These are phyloP conservation scores for Philaethria dido DNA, from an alignment of 2,888 invertebrate genomes.

Conservation along the genomic window DNA sequence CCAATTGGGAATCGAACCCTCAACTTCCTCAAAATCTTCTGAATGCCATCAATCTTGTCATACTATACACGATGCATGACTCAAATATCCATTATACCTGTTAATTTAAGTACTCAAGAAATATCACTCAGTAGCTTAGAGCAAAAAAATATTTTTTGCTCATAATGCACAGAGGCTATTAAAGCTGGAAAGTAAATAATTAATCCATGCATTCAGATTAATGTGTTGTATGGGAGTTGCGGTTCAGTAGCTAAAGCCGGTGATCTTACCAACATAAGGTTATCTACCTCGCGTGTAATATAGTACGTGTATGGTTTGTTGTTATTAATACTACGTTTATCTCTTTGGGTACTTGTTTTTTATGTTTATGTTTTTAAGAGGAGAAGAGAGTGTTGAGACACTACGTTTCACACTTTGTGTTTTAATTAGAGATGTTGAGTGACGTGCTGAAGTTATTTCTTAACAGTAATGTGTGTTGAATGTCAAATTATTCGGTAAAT, in stretches of 20 bases:
- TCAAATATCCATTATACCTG: neutral
- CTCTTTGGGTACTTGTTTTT: neutral
- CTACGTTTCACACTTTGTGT: too few relatives aligned
- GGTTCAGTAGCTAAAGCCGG: constrained; percentile 34
- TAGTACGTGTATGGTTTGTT: constrained; percentile 5
- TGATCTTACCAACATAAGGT: constrained; percentile 26
- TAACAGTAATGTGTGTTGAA: too few relatives aligned
- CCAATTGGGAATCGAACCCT: too few relatives aligned
- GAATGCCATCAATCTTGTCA: neutral
- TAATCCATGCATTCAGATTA: constrained; percentile 32
- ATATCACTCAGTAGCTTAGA: neutral
- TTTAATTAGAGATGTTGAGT: too few relatives aligned
- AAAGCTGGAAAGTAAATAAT: constrained; percentile 29
- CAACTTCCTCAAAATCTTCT: neutral
- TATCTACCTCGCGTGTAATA: constrained; percentile 32
- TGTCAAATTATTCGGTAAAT: too few relatives aligned
- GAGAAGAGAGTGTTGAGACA: too few relatives aligned
- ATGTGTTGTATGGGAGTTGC: constrained; percentile 27
- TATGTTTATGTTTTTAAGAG: too few relatives aligned
- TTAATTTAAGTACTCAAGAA: constrained; percentile 1
- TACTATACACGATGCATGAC: neutral
- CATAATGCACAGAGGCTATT: constrained; percentile 7
- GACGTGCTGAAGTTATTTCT: too few relatives aligned
- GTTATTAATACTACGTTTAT: neutral
- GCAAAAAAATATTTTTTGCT: too few relatives aligned